Evolutionary conservation across 2,797 vertebrate species (phyloP), one percentile per base, ranked within the genome.

Genomic region (Pogonophryne albipinna): DNA sequence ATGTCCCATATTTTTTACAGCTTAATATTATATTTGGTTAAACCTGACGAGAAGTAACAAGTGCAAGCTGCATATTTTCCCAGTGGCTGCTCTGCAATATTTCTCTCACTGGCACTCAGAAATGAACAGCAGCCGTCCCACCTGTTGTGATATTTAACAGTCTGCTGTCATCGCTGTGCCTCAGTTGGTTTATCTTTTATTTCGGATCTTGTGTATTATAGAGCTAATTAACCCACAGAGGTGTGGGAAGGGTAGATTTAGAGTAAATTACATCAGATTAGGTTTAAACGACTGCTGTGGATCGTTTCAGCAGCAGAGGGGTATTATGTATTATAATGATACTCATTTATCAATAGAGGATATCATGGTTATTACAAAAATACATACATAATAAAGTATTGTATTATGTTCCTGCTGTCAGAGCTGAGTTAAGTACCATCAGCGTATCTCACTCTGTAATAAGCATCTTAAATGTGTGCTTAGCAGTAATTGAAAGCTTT

Each of bases 131-230:
- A 74, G 71, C 47, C 31, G 57, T 63, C 63, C 46, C 73, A 82
- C 78, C 72, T 82, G 68, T 55, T 66, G 45, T 50, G 11, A 73
- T 67, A 76, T 79, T 69, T 72, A 62, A 66, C 66, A 69, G 51
- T 53, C 66, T 78, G 66, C 52, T 76, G 27, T 70, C 61, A 17
- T 56, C 66, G 61, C 27, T 45, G 17, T 67, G 75, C 34, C 74
- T 71, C 65, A 46, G 66, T 69, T 68, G 41, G 49, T 79, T 80
- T 68, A 66, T 50, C 53, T 74, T 23, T 84, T 78, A 71, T 61
- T 60, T 64, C 50, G 74, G 55, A 76, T 71, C 19, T 16, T 80
- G 70, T 49, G 55, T 79, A 66, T 70, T 52, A 49, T 58, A 1
- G 4, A 42, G 68, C 49, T 76, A 69, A 84, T 83, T 72, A 67